These are phyloP conservation scores for Felis chaus DNA, from an alignment of 2,113 vertebrate genomes.

Conservation along the genomic window DNA sequence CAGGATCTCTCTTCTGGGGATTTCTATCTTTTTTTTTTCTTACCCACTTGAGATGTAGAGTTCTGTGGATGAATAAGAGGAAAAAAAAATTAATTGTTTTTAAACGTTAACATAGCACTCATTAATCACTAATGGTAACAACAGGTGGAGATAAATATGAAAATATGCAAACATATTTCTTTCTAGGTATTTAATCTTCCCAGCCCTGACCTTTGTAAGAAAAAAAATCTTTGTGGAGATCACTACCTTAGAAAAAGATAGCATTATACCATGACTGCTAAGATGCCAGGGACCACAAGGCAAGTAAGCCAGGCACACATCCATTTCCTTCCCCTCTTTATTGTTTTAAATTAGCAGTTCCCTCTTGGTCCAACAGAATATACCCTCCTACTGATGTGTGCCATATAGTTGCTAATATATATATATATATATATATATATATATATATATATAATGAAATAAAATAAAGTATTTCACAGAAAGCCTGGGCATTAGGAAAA, in stretches of 20 bases:
- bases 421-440: constrained; percentile 13
- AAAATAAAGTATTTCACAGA: not conserved
- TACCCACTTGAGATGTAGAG: not conserved
- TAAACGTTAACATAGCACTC: not conserved
- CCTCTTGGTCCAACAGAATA: not conserved
- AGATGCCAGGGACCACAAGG: not conserved
- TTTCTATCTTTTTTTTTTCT: not conserved
- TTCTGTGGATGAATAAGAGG: not conserved
- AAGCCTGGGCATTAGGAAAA: not conserved
- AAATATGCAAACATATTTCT: not conserved
- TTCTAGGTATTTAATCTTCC: constrained; percentile 8
- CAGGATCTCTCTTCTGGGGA: not conserved
- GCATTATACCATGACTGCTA: not conserved
- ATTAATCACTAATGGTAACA: not conserved
- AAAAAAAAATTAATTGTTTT: not conserved
- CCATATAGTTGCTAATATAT: not conserved
- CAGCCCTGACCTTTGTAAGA: not conserved
- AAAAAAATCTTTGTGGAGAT: not conserved
- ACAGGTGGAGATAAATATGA: not conserved
- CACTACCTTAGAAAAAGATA: not conserved
- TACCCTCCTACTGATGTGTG: not conserved
- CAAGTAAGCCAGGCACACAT: not conserved
- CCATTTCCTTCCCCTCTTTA: not conserved
- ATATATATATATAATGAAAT: not conserved
- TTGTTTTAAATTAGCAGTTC: constrained; percentile 2